phyloP scores from a whole-genome alignment of 2,888 invertebrate species.

The Malacosoma neustria region DNA sequence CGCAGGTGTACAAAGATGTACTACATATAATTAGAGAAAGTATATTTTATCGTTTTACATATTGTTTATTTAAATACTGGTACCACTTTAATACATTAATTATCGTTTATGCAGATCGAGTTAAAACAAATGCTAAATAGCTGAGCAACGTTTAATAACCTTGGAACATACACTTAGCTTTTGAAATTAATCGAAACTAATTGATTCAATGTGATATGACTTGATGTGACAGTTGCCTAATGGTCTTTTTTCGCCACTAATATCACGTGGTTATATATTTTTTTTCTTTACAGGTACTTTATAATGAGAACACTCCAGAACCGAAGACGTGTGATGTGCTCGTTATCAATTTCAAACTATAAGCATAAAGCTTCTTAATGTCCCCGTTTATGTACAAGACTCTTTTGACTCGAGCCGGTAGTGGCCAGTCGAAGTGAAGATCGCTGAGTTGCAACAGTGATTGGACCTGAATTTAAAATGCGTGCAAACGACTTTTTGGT shows the following conservation, averaged over 20 bases:
- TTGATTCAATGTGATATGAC: conserved; percentile 19
- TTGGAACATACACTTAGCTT: conserved; percentile 16
- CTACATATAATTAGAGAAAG: too few species aligned
- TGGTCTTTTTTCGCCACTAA: conserved; percentile 14
- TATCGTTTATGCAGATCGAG: conserved; percentile 3
- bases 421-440: conserved; percentile 19
- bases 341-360: conserved; percentile 56
- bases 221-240: conserved; percentile 23
- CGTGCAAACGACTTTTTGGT: conserved; percentile 41
- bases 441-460: conserved; percentile 4
- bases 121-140: conserved; percentile 12
- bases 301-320: conserved; percentile 54
- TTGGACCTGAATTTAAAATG: conserved; percentile 35
- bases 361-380: conserved; percentile 51
- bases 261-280: conserved; percentile 13
- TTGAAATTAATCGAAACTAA: conserved; percentile 17
- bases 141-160: conserved; percentile 14
- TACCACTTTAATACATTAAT: too few species aligned
- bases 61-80: too few species aligned
- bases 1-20: too few species aligned
- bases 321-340: conserved; percentile 40
- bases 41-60: too few species aligned
- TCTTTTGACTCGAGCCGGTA: conserved; percentile 12
- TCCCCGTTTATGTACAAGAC: not conserved
- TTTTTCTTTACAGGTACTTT: conserved; percentile 53